These are phyloP conservation scores for Nesospiza acunhae DNA, from an alignment of 2,113 vertebrate genomes.

Conservation along the genomic window DNA sequence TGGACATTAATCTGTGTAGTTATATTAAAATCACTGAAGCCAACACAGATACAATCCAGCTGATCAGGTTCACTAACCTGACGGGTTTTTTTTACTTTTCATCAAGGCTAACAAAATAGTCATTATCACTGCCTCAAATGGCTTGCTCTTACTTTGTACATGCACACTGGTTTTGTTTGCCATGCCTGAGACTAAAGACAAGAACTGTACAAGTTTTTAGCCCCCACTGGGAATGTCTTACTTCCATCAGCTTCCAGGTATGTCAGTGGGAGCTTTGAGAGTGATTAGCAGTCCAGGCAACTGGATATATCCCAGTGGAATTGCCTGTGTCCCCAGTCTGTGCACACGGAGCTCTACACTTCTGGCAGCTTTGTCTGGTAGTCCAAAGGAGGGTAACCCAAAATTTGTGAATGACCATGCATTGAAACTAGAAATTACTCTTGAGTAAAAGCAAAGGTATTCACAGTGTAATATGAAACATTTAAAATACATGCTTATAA, in stretches of 20 bases:
- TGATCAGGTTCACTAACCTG: background rate
- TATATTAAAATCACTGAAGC: conserved; percentile 32
- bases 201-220: background rate
- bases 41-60: background rate
- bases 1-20: background rate
- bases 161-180: background rate
- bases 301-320: background rate
- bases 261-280: background rate
- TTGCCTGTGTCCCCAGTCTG: background rate
- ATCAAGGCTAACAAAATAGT: background rate
- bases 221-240: background rate
- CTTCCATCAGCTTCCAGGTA: background rate
- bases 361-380: background rate
- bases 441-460: background rate
- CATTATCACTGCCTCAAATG: background rate
- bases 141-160: background rate
- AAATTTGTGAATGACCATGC: background rate
- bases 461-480: background rate
- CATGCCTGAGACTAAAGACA: background rate
- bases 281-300: background rate
- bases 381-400: background rate
- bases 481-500: background rate
- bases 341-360: background rate
- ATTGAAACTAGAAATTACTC: background rate
- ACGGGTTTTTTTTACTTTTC: background rate